Evolutionary conservation across 2,888 invertebrate species (phyloP).

Genomic region (Diplazon laetatorius): DNA sequence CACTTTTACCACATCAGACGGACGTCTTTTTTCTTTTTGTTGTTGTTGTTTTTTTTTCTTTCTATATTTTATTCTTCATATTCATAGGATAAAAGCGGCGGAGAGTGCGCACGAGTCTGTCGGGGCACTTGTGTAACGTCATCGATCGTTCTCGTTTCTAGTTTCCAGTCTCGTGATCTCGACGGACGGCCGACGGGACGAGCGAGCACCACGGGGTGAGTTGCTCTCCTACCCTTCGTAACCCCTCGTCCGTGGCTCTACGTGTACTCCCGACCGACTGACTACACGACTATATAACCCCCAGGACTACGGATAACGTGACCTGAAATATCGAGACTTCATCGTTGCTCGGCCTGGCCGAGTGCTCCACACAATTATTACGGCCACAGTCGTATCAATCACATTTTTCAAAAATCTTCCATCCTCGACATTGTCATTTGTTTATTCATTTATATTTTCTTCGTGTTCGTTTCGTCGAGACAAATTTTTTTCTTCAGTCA

Average conservation of each 20-base stretch:
- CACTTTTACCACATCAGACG: not conserved
- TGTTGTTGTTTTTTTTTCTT: too few relatives aligned
- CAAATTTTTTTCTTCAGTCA: not conserved
- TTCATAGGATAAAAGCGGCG: constrained; percentile 49
- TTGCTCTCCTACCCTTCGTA: constrained; percentile 36
- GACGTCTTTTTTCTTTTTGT: constrained; percentile 36
- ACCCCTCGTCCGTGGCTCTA: constrained; percentile 19
- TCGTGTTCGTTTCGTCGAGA: not conserved
- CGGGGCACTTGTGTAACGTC: constrained; percentile 62
- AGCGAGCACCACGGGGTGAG: constrained; percentile 39
- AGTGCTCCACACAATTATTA: constrained; percentile 21
- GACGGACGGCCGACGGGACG: constrained; percentile 53
- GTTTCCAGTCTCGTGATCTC: constrained; percentile 65
- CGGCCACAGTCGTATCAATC: not conserved
- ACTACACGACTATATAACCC: constrained; percentile 3
- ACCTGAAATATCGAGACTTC: constrained; percentile 62
- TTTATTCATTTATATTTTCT: too few relatives aligned
- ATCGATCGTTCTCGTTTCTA: constrained; percentile 69
- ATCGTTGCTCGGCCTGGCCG: constrained; percentile 12
- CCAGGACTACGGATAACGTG: constrained; percentile 56
- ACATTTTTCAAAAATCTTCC: too few relatives aligned
- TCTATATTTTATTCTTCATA: too few relatives aligned
- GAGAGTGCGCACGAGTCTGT: constrained; percentile 23
- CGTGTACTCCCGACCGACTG: constrained; percentile 21
- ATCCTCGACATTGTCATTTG: too few relatives aligned